Evolutionary conservation across 2,797 vertebrate genomes (phyloP).

Genomic region (Bradypodion ventrale): DNA sequence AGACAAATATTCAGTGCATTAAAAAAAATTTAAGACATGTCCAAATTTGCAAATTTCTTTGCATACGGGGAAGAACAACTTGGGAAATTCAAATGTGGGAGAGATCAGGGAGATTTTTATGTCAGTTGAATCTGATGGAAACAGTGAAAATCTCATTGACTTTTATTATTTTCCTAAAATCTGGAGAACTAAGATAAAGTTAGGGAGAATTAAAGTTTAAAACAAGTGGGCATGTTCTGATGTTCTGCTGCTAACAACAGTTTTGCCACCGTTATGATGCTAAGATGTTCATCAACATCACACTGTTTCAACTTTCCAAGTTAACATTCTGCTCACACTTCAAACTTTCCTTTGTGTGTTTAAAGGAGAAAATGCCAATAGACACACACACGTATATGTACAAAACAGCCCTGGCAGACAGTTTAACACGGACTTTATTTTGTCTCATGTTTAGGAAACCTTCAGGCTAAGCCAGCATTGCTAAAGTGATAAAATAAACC

Average conservation of each 20-base stretch:
- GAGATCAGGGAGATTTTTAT: too few species aligned
- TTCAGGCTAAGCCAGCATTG: not conserved
- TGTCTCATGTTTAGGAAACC: not conserved
- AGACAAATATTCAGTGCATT: too few species aligned
- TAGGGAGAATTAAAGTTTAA: too few species aligned
- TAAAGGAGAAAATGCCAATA: not conserved
- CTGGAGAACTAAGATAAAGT: too few species aligned
- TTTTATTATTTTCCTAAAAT: not conserved
- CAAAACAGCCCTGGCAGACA: not conserved
- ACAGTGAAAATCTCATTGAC: not conserved
- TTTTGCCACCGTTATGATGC: too few species aligned
- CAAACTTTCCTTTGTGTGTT: not conserved
- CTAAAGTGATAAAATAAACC: not conserved
- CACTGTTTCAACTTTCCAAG: not conserved
- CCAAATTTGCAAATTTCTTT: not conserved
- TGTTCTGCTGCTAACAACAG: too few species aligned
- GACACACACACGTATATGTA: not conserved
- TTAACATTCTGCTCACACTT: too few species aligned
- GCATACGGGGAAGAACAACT: not conserved
- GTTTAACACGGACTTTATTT: not conserved
- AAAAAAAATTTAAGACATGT: not conserved
- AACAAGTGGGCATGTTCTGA: too few species aligned
- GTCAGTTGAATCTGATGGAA: not conserved
- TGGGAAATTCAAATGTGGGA: not conserved
- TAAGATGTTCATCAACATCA: not conserved